Percentiles rank a stretch among this genome's conserved stretches.
These are phyloP conservation scores for Xenopus borealis DNA, from an alignment of 2,113 vertebrate genomes.

Conservation along the genomic window DNA sequence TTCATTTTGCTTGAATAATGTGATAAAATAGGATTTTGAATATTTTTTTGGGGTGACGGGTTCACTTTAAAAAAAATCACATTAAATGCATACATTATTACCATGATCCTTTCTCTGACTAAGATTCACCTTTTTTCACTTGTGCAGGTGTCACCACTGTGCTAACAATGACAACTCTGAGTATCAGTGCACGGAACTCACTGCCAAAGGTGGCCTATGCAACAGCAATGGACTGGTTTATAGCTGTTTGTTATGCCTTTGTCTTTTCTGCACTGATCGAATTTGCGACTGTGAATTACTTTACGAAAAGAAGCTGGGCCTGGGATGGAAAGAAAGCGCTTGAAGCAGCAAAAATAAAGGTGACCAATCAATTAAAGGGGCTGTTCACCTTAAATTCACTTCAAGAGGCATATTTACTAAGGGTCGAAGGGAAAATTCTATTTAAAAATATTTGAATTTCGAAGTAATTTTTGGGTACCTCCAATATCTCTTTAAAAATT, in stretches of 20 bases:
- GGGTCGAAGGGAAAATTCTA: too few species aligned
- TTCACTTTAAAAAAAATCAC: too few species aligned
- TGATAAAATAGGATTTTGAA: too few species aligned
- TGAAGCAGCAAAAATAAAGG: slow-evolving; percentile 93
- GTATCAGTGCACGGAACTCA: slow-evolving; percentile 95
- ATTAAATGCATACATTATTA: too few species aligned
- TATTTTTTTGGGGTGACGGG: too few species aligned
- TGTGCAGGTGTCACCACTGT: slow-evolving; percentile 90
- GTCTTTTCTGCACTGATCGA: slow-evolving; percentile 97
- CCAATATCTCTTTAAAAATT: too few species aligned
- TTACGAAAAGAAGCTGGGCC: slow-evolving; percentile 97
- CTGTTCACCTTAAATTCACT: too few species aligned
- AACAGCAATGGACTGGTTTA: slow-evolving; percentile 99
- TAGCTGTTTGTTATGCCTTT: slow-evolving; percentile 94
- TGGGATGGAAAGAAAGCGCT: slow-evolving; percentile 98
- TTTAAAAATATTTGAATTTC: too few species aligned
- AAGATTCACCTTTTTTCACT: slow-evolving; percentile 7
- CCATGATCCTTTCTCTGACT: too few species aligned
- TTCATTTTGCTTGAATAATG: too few species aligned
- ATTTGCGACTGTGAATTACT: slow-evolving; percentile 97
- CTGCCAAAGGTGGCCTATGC: slow-evolving; percentile 96
- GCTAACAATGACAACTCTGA: slow-evolving; percentile 96
- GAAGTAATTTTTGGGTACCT: too few species aligned
- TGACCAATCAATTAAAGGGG: slow-evolving; percentile 42
- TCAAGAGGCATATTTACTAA: too few species aligned